Conservation (phyloP, 2,888 invertebrate species). For the Leptopilina syphax region DNA sequence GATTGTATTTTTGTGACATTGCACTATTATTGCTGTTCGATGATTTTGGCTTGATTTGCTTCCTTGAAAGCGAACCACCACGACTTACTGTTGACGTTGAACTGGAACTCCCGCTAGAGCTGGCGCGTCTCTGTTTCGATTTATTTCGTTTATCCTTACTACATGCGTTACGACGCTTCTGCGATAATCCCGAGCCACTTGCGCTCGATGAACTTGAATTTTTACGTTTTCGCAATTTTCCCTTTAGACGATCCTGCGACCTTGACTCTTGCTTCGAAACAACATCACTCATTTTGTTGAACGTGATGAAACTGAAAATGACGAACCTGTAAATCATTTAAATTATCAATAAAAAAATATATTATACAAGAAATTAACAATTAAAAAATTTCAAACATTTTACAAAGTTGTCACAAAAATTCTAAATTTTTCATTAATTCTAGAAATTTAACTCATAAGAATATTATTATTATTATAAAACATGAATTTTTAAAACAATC, state of each 20-base stretch:
- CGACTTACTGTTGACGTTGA: constrained; percentile 54
- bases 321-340: neutral
- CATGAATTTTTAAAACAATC: too few species aligned
- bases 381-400: too few species aligned
- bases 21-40: neutral
- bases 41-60: constrained; percentile 31
- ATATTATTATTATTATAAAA: too few species aligned
- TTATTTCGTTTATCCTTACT: constrained; percentile 66
- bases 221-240: constrained; percentile 56
- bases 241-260: constrained; percentile 56
- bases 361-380: too few species aligned
- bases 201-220: constrained; percentile 40
- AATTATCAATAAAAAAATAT: neutral
- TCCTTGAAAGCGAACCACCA: constrained; percentile 38
- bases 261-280: constrained; percentile 54
- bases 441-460: too few species aligned
- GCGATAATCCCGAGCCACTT: constrained; percentile 54
- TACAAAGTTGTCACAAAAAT: too few species aligned
- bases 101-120: constrained; percentile 60
- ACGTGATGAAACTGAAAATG: constrained; percentile 2
- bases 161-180: constrained; percentile 59
- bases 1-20: constrained; percentile 34
- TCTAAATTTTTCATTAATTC: too few species aligned
- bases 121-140: constrained; percentile 58
- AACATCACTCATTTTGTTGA: constrained; percentile 34